phyloP scores from a whole-genome alignment of 30 jellyfish, hydroid and myxozoan genomes.

The Hydractinia echinata region DNA sequence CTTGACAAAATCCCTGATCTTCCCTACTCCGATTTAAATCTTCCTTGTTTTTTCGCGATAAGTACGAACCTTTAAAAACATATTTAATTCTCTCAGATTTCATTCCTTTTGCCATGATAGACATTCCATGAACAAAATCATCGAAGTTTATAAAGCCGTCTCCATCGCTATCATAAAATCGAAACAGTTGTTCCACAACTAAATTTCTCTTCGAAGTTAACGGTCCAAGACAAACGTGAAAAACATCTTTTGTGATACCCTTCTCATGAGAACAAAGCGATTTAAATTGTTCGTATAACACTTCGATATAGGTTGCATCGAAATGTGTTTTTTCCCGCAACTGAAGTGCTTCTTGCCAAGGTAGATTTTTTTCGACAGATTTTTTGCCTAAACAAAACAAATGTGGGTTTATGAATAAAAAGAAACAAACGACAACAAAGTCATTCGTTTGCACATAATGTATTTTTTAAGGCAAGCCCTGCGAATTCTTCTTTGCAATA shows the following conservation, averaged over 20 bases:
- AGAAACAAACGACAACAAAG: too few species aligned
- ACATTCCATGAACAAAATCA: slow-evolving; percentile 77
- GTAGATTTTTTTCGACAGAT: slow-evolving; percentile 17
- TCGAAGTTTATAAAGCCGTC: slow-evolving; percentile 78
- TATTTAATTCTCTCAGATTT: slow-evolving; percentile 71
- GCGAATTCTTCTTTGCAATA: too few species aligned
- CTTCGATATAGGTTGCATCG: slow-evolving; percentile 86
- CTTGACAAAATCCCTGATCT: too few species aligned
- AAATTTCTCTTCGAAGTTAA: slow-evolving; percentile 67
- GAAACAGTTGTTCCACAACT: slow-evolving; percentile 73
- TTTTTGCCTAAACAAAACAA: slow-evolving; percentile 55
- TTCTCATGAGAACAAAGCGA: slow-evolving; percentile 57
- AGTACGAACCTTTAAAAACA: slow-evolving; percentile 54
- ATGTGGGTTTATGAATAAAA: too few species aligned
- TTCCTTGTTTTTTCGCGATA: too few species aligned
- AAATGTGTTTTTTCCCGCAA: slow-evolving; percentile 61
- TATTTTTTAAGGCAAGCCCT: too few species aligned
- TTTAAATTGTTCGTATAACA: slow-evolving; percentile 61
- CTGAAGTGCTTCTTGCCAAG: slow-evolving; percentile 72
- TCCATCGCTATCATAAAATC: slow-evolving; percentile 66
- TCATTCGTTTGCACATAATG: too few species aligned
- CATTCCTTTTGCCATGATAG: slow-evolving; percentile 72
- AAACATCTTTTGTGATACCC: slow-evolving; percentile 77
- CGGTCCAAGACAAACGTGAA: slow-evolving; percentile 85
- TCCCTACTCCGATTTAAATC: too few species aligned